Percentiles rank a stretch among this genome's conserved stretches.
These are phyloP conservation scores for Actinostola sp. DNA, from an alignment of 92 coral and sea anemone genomes.

Conservation along the genomic window DNA sequence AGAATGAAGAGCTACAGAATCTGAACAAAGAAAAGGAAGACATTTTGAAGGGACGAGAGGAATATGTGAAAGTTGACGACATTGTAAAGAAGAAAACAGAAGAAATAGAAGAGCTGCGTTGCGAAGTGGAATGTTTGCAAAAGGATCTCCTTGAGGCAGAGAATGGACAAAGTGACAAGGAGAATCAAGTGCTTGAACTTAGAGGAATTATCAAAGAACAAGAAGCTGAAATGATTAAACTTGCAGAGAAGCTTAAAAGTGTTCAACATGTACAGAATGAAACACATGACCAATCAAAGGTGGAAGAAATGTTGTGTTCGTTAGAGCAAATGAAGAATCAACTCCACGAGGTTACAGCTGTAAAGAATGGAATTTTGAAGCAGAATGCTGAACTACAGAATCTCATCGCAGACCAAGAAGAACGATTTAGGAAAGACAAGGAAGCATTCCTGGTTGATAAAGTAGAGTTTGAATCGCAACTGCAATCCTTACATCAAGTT, in stretches of 20 bases:
- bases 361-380: background rate
- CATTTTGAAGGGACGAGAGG: background rate
- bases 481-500: background rate
- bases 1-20: background rate
- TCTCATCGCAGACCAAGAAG: background rate
- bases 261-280: background rate
- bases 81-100: background rate
- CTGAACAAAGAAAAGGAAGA: background rate
- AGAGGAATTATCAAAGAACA: slow-evolving; percentile 41
- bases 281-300: background rate
- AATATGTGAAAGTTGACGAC: background rate
- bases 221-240: slow-evolving; percentile 42
- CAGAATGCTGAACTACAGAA: background rate
- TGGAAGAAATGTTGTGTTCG: slow-evolving; percentile 3
- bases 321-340: background rate
- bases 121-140: background rate
- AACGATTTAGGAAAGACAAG: background rate
- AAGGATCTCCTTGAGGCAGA: background rate
- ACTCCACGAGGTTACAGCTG: background rate
- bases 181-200: background rate
- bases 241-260: slow-evolving; percentile 8
- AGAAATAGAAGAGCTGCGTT: background rate
- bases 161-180: background rate
- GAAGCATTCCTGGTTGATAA: background rate
- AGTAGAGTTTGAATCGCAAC: background rate